phyloP scores from a whole-genome alignment of 2,113 vertebrate genomes.

The Seriola rivoliana region DNA sequence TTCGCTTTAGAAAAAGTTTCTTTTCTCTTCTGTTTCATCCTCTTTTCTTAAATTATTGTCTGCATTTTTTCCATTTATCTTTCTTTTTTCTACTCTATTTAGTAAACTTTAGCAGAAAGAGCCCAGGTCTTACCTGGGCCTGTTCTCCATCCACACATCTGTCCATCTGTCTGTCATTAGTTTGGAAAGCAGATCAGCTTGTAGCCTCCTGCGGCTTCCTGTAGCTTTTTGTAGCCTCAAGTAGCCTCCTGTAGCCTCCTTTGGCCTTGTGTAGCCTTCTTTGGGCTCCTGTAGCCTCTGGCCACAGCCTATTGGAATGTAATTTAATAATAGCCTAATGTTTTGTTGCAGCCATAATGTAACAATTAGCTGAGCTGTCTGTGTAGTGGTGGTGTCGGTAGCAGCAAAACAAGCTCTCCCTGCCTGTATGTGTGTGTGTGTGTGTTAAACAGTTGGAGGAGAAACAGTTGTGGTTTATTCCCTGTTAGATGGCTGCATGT shows the following conservation, averaged over 20 bases:
- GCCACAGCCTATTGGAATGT: constrained; percentile 72
- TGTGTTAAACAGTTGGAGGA: constrained; percentile 33
- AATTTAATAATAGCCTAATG: constrained; percentile 80
- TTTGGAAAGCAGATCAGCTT: background rate
- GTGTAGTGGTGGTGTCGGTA: constrained; percentile 44
- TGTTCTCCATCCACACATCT: constrained; percentile 3
- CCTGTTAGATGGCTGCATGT: constrained; percentile 1
- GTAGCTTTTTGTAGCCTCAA: background rate
- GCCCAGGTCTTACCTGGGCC: constrained; percentile 15
- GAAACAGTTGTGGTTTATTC: constrained; percentile 20
- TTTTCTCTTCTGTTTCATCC: background rate
- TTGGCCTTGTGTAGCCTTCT: constrained; percentile 11
- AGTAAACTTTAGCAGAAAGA: background rate
- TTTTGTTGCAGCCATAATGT: constrained; percentile 78
- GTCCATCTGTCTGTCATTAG: constrained; percentile 1
- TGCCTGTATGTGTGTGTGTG: constrained; percentile 30
- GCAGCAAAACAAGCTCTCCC: background rate
- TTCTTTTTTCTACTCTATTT: background rate
- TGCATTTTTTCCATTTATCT: background rate
- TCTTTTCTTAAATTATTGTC: background rate
- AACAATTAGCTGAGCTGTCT: constrained; percentile 75
- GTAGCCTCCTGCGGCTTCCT: constrained; percentile 35
- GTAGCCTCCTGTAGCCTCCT: constrained; percentile 36
- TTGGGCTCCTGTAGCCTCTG: constrained; percentile 39
- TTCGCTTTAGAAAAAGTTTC: background rate